Percentiles rank a stretch among this genome's conserved stretches.
These are phyloP conservation scores for Zophobas morio DNA, from an alignment of 1,140 invertebrate genomes.

Conservation along the genomic window DNA sequence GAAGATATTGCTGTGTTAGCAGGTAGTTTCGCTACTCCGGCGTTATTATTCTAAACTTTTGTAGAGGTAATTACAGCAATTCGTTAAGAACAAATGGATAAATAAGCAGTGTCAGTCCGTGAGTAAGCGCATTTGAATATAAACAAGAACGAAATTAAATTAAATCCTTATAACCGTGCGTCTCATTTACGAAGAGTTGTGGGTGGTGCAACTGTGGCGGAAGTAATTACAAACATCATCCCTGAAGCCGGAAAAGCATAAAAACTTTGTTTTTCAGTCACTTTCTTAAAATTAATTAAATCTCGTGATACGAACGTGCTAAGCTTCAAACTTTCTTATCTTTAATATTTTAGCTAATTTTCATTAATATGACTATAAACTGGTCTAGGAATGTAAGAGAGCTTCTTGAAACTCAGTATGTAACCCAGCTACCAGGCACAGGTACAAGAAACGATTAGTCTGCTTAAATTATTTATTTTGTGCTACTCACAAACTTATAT, in stretches of 20 bases:
- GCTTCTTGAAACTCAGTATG: too few species aligned
- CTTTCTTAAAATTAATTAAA: constrained; percentile 9
- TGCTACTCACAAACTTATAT: too few species aligned
- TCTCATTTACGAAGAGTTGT: constrained; percentile 38
- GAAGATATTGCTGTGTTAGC: too few species aligned
- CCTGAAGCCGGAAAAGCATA: neutral
- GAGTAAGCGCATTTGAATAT: constrained; percentile 31
- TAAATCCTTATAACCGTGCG: constrained; percentile 44
- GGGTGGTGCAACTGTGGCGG: constrained; percentile 27
- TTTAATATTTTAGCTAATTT: too few species aligned
- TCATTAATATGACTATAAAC: too few species aligned
- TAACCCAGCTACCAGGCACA: too few species aligned
- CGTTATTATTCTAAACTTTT: constrained; percentile 17
- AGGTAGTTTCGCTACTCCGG: too few species aligned
- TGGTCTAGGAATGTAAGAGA: too few species aligned
- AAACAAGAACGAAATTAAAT: constrained; percentile 45
- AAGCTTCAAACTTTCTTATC: neutral
- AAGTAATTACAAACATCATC: constrained; percentile 39
- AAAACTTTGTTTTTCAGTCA: constrained; percentile 11
- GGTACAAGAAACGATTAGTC: too few species aligned
- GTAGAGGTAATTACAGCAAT: constrained; percentile 43
- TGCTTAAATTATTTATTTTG: too few species aligned
- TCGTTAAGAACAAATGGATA: constrained; percentile 35
- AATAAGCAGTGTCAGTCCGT: constrained; percentile 25
- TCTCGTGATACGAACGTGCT: neutral